A percentile compares a stretch with the other conserved stretches of the same genome.
Evolutionary conservation across 2,113 vertebrate genomes (phyloP).

Genomic region (Neodon shergylaensis): DNA sequence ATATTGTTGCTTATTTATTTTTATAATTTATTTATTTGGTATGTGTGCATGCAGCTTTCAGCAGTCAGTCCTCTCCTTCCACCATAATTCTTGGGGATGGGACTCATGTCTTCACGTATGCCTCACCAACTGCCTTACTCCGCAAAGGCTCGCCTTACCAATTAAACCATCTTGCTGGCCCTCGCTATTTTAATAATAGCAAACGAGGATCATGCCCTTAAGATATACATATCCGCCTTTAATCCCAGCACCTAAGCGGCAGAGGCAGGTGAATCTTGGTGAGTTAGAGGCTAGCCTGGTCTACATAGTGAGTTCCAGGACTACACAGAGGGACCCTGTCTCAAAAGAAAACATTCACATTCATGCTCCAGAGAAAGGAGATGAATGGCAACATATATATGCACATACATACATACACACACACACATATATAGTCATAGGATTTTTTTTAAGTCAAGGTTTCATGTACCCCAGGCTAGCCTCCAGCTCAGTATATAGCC

Average conservation of each 20-base stretch:
- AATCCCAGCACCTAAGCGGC: neutral
- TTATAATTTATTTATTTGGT: neutral
- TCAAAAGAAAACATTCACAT: neutral
- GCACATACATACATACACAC: neutral
- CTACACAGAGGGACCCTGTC: neutral
- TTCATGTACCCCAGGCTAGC: neutral
- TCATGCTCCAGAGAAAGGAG: neutral
- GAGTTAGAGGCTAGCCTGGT: neutral
- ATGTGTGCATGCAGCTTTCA: neutral
- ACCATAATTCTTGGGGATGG: neutral
- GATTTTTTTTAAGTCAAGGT: too few relatives aligned
- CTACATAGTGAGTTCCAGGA: neutral
- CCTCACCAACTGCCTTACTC: neutral
- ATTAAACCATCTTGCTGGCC: neutral
- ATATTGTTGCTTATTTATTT: neutral
- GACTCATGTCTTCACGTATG: too few relatives aligned
- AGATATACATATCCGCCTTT: neutral
- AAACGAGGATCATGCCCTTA: neutral
- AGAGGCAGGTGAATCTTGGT: neutral
- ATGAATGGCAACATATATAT: neutral
- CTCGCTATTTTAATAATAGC: neutral
- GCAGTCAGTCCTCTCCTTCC: neutral
- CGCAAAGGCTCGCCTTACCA: neutral
- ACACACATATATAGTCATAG: neutral
- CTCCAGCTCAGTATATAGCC: neutral